Evolutionary conservation across 2,888 invertebrate genomes (phyloP), one percentile per base, ranked within the genome.

Genomic region (Eristalinus aeneus): DNA sequence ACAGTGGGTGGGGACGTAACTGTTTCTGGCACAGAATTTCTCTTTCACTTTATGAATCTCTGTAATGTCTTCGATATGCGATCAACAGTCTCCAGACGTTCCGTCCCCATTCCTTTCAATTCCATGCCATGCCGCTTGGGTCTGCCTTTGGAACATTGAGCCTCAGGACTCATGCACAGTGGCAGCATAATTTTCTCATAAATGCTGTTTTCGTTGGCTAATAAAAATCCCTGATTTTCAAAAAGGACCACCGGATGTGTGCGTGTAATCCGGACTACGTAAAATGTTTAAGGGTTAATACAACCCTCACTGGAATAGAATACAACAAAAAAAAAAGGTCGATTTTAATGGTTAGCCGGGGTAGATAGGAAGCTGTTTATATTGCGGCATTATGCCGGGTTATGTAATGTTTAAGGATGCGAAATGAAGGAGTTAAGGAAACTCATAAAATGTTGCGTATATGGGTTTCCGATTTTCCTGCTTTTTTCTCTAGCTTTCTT

Each of bases 381-480:
- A 77, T 71, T 81, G 86, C 77, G 82, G 77, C 82, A 82, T 86
- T 86, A 77, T 81, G 73, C 72, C 77, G 73, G 86, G 77, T 72
- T 76, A 77, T 86, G 81, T 82, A 82, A 82, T 74, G 86, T 74
- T 86, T 63, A 86, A 86, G 82, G 74, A 86, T 82, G 86, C 86
- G 86, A 77, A 86, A 78, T 77, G 77, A 82, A 86, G 77, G 82
- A 86, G 86, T 86, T 82, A 86, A 82, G 78, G 82, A 86, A 85
- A 82, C 86, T 86, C 82, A 82, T 86, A 86, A 86, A 86, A 86
- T 71, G 86, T 74, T 86, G 82, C 82, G 77, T 86, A 78, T 86
- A 86, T 82, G 78, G 73, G 69, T 73, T 86, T 86, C 77, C 86
- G 77, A 86, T 86, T 86, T 82, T 86, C 73, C 77, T 80, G 27